These are phyloP conservation scores for Xylota segnis DNA, from an alignment of 2,888 invertebrate genomes.

Conservation along the genomic window DNA sequence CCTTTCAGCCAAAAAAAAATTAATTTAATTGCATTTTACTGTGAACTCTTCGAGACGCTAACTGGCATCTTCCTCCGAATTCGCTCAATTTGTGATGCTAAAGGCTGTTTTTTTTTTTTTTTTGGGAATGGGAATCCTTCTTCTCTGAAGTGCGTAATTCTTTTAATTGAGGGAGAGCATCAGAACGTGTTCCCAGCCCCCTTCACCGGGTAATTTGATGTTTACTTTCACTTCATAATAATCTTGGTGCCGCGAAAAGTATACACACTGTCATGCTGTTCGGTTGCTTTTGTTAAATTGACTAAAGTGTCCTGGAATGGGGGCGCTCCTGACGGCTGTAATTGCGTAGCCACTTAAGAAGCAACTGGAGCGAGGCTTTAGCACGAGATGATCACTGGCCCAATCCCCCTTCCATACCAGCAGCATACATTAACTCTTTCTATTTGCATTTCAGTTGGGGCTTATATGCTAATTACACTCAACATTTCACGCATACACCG, in stretches of 20 bases:
- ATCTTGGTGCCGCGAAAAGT: conserved; percentile 29
- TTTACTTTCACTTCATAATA: conserved; percentile 59
- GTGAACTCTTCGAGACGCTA: conserved; percentile 32
- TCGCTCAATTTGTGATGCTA: conserved; percentile 27
- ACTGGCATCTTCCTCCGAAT: conserved; percentile 35
- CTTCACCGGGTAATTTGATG: conserved; percentile 35
- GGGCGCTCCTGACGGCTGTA: not conserved
- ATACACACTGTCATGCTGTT: conserved; percentile 19
- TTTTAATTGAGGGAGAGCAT: conserved; percentile 51
- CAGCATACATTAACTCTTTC: conserved; percentile 60
- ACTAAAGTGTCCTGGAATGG: conserved; percentile 18
- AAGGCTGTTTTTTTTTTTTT: conserved; percentile 12
- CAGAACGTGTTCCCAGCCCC: conserved; percentile 37
- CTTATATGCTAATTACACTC: conserved; percentile 53
- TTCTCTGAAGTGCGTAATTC: conserved; percentile 42
- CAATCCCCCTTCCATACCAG: not conserved
- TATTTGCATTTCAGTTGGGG: conserved; percentile 30
- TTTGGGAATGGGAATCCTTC: not conserved
- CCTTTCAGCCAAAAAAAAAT: too few relatives aligned
- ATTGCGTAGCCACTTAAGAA: conserved; percentile 44
- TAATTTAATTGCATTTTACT: conserved; percentile 47
- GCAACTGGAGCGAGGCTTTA: conserved; percentile 31
- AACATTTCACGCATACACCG: conserved; percentile 52
- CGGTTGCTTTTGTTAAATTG: conserved; percentile 31
- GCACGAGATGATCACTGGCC: conserved; percentile 5